Conservation (phyloP, 1,140 invertebrate genomes). For the Orchestia grillus region DNA sequence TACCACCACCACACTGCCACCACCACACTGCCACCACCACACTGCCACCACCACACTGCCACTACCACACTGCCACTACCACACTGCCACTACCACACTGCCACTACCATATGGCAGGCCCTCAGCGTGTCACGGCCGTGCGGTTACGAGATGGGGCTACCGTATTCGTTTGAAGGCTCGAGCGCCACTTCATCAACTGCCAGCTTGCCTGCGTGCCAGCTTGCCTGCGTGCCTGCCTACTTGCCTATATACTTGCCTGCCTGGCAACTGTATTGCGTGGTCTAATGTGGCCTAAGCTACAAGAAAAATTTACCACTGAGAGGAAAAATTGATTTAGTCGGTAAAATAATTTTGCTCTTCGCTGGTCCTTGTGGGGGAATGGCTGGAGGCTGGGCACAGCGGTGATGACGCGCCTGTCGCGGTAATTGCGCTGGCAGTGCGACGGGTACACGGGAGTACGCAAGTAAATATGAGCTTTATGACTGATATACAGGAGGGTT, state of each 20-base stretch:
- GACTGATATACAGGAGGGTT: not conserved
- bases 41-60: not conserved
- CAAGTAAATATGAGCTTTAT: not conserved
- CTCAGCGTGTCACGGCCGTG: too few relatives aligned
- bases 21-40: constrained; percentile 3
- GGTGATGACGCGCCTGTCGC: not conserved
- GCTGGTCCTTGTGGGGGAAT: not conserved
- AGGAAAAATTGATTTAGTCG: too few relatives aligned
- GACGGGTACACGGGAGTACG: not conserved
- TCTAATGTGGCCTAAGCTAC: too few relatives aligned
- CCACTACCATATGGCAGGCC: not conserved
- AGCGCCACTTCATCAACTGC: too few relatives aligned
- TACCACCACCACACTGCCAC: not conserved
- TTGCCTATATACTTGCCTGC: too few relatives aligned
- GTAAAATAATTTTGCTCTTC: too few relatives aligned
- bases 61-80: not conserved
- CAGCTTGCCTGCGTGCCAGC: too few relatives aligned
- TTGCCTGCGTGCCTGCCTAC: too few relatives aligned
- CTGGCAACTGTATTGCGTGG: too few relatives aligned
- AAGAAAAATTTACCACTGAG: not conserved
- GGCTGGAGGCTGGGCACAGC: not conserved
- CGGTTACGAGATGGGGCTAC: too few relatives aligned
- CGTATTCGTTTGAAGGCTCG: too few relatives aligned
- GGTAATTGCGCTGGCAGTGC: not conserved
- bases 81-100: not conserved